Percentiles rank a stretch among this genome's conserved stretches.
phyloP scores from a whole-genome alignment of 1,140 invertebrate genomes.

The Paraescarpia echinospica region DNA sequence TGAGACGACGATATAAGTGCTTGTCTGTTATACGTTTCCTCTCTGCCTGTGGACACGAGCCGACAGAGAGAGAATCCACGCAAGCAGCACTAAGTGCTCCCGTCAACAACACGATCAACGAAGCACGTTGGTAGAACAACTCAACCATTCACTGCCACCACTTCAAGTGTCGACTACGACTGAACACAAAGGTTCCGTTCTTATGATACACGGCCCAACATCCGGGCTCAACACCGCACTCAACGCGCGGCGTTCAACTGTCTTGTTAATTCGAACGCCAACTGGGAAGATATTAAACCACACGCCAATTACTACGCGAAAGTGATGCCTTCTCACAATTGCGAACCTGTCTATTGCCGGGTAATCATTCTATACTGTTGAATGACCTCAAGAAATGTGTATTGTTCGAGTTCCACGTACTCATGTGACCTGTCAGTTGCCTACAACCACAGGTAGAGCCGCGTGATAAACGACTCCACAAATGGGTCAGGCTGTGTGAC shows the following conservation, averaged over 20 bases:
- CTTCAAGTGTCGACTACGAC: too few relatives aligned
- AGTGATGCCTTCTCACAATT: background rate
- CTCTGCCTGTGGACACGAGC: background rate
- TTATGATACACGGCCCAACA: background rate
- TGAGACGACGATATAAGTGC: background rate
- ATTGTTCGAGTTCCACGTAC: background rate
- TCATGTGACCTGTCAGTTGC: background rate
- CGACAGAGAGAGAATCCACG: background rate
- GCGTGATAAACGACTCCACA: background rate
- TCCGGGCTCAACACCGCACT: background rate
- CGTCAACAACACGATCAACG: background rate
- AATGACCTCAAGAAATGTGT: background rate
- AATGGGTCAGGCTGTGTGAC: background rate
- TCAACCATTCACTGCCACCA: background rate
- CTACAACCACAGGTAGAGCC: background rate
- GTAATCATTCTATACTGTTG: background rate
- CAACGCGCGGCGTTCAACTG: background rate
- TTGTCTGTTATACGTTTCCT: background rate
- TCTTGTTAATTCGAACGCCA: background rate
- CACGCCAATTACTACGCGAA: background rate
- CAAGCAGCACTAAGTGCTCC: background rate
- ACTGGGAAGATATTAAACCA: background rate
- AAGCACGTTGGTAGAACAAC: background rate
- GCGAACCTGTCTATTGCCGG: background rate
- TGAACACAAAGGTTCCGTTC: background rate